A percentile compares a stretch with the other conserved stretches of the same genome.
Conservation (phyloP, 1,140 invertebrate genomes). For the Gryon sp. region DNA sequence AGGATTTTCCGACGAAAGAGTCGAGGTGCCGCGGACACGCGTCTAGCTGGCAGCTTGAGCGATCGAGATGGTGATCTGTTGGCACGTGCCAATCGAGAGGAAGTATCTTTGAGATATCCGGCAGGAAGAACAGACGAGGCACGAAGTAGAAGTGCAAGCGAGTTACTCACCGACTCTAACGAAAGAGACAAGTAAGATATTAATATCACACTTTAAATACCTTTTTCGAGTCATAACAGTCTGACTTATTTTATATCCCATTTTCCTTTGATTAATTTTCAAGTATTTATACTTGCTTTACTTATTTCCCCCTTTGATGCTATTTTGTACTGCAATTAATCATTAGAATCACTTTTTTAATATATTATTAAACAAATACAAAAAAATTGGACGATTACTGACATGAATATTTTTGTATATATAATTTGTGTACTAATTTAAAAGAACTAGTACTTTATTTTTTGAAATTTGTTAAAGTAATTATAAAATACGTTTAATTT, state of each 20-base stretch:
- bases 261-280: constrained; percentile 11
- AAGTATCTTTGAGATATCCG: constrained; percentile 75
- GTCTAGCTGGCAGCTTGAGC: constrained; percentile 51
- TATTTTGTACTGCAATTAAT: no score
- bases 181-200: constrained; percentile 71
- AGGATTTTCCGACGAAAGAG: constrained; percentile 85
- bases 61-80: constrained; percentile 66
- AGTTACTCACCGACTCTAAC: constrained; percentile 81
- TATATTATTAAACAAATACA: no score
- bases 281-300: constrained; percentile 15
- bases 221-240: constrained; percentile 35
- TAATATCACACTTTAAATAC: constrained; percentile 51
- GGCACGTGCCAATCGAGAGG: constrained; percentile 72
- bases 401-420: no score
- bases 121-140: constrained; percentile 78
- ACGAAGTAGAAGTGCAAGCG: constrained; percentile 85
- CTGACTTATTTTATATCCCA: constrained; percentile 6
- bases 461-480: no score
- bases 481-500: no score
- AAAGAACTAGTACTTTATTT: no score
- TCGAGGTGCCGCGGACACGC: constrained; percentile 76
- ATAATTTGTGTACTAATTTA: no score
- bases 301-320: constrained; percentile 12
- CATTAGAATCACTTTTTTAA: no score
- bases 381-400: no score